A percentile compares a stretch with the other conserved stretches of the same genome.
phyloP scores from a whole-genome alignment of 2,113 vertebrate species.

The Chaetodon auriga region DNA sequence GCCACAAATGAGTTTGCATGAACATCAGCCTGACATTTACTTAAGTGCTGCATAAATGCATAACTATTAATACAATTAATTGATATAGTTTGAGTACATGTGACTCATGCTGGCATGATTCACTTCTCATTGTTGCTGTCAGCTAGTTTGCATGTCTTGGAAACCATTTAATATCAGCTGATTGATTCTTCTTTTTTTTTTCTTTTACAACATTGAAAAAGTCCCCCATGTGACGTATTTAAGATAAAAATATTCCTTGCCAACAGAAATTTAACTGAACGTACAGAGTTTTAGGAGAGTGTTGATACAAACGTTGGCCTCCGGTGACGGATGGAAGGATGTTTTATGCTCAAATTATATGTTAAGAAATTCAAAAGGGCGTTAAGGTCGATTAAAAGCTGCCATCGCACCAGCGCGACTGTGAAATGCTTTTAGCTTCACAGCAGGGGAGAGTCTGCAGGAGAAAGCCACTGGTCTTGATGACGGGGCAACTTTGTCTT shows the following conservation, averaged over 20 bases:
- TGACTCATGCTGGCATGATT: constrained; percentile 15
- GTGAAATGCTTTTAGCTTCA: constrained; percentile 72
- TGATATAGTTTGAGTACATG: neutral
- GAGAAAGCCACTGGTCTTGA: constrained; percentile 47
- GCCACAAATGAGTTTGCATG: too few relatives aligned
- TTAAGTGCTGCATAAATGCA: constrained; percentile 24
- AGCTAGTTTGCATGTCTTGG: neutral
- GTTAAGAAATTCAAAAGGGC: constrained; percentile 63
- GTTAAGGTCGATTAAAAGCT: constrained; percentile 58
- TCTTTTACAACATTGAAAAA: neutral
- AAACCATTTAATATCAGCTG: neutral
- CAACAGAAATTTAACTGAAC: constrained; percentile 36
- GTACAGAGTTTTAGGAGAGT: neutral
- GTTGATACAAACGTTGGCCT: constrained; percentile 15
- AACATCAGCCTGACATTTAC: constrained; percentile 20
- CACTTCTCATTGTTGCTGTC: neutral
- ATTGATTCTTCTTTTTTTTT: neutral
- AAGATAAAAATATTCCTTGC: constrained; percentile 2
- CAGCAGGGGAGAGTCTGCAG: constrained; percentile 51
- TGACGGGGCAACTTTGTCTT: constrained; percentile 30
- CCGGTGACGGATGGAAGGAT: constrained; percentile 30
- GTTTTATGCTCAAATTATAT: constrained; percentile 58
- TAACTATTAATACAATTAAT: constrained; percentile 1
- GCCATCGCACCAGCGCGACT: constrained; percentile 45
- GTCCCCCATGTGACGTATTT: neutral